Base-by-base conservation (phyloP, 2,888 invertebrate genomes). In the Leucoptera coffeella region DNA sequence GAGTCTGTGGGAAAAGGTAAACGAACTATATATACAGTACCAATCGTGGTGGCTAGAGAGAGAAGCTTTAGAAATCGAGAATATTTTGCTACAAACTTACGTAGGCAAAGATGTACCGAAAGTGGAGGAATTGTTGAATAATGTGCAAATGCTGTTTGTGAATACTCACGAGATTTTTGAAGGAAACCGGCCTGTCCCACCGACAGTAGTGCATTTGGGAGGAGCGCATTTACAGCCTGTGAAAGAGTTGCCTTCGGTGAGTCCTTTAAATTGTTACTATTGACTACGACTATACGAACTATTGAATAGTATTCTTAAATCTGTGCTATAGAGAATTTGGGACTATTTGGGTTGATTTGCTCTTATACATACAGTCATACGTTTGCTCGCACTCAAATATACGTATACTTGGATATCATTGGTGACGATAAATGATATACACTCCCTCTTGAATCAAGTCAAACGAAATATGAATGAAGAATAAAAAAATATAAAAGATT, bases 121-220 rank as follows among this genome's bases (percentile, higher is more conserved):
- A 4, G 17, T 26, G 5, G 8, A 14, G 6, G 19, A 26, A 12
- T 12, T 20, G 13, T 3, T 7, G 6, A 12, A n/a, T 4, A 26
- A 26, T 19, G 19, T 25, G 5, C 17, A 25, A 5, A 11, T 25
- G 12, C 19, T 25, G n/a, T 19, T 25, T 17, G 8, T 25, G 12
- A 25, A 25, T n/a, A 12, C 8, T 11, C 5, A 25, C 12, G 4
- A 17, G 4, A 8, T 25, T 3, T 25, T 14, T 14, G 25, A 25
- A 6, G n/a, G 12, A 7, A 25, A 25, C 12, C 10, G 19, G 7
- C 19, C 25, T n/a, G 25, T 25, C 8, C 25, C 25, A 11, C 25
- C 25, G 8, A 12, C 14, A 8, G 26, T 19, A 5, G 14, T 26
- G 8, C n/a, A 12, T 19, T 14, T 26, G 19, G 26, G 26, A 13